Evolutionary conservation across 1,140 invertebrate species (phyloP), one percentile per base, ranked within the genome.

Genomic region (Ceratitis capitata): DNA sequence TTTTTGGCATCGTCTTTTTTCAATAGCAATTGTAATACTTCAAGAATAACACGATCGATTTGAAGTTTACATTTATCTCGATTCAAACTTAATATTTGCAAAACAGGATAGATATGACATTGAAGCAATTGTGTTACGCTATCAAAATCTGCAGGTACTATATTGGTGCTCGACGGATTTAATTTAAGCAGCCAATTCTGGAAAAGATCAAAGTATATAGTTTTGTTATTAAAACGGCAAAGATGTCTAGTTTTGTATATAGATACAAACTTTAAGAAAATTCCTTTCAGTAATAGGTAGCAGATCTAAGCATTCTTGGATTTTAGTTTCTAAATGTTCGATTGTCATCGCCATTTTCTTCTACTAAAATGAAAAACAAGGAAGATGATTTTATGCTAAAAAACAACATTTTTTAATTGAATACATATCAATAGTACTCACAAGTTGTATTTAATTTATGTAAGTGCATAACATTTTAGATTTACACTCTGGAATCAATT

Each of bases 1-100:
- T 19, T 35, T 45, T 78, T 23, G 2, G 3, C 45, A 9, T 12
- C 19, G 45, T 42, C 45, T 78, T 42, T 19, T 45, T 32, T 10
- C 42, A 78, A 78, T 78, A 78, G 14, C 26, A 78, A 10, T 12
- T 78, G 69, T 35, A 78, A n/a, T 35, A 26, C 69, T 78, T 78
- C 69, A 26, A n/a, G n/a, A 9, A 45, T 45, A 45, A 78, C 69
- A 26, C 69, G 69, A 42, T n/a, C 12, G 39, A 78, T 45, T 35
- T n/a, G 42, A 78, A 78, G 19, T 45, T 78, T 78, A 9, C 12
- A 78, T 45, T n/a, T 78, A 9, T 78, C 69, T 9, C 69, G 39
- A 35, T 9, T 45, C 10, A 23, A 19, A 45, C 23, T 26, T n/a
- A 78, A 26, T 78, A 78, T 78, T 32, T 78, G 69, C 16, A 78